These are phyloP conservation scores for Ailuropoda melanoleuca DNA, from an alignment of 2,113 vertebrate species.

Conservation along the genomic window DNA sequence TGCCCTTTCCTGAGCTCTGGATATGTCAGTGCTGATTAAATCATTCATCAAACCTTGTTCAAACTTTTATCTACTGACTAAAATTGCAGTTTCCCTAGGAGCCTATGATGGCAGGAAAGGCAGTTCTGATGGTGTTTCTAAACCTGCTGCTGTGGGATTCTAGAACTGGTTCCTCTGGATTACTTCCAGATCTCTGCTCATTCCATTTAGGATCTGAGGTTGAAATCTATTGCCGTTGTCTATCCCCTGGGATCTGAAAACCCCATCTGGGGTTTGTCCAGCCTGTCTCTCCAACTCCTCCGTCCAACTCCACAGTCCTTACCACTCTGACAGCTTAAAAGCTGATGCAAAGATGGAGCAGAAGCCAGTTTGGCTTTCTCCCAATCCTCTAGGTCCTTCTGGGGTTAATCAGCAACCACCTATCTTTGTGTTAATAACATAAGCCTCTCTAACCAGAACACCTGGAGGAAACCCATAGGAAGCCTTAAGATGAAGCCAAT, in stretches of 20 bases:
- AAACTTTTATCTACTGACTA: constrained; percentile 27
- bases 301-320: constrained; percentile 29
- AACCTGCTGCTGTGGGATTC: constrained; percentile 20
- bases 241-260: constrained; percentile 33
- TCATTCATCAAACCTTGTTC: neutral
- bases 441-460: constrained; percentile 47
- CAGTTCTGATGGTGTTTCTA: neutral
- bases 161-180: constrained; percentile 24
- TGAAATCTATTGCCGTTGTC: constrained; percentile 50
- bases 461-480: constrained; percentile 54
- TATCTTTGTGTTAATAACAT: constrained; percentile 53
- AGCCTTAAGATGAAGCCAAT: constrained; percentile 15
- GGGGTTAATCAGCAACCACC: constrained; percentile 69
- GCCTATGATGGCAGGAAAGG: neutral
- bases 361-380: constrained; percentile 57
- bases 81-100: neutral
- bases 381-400: constrained; percentile 38
- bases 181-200: constrained; percentile 63
- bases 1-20: neutral
- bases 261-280: constrained; percentile 50
- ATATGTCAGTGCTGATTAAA: neutral
- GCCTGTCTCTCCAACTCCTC: constrained; percentile 21
- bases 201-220: constrained; percentile 53
- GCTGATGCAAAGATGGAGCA: constrained; percentile 47
- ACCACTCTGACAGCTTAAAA: constrained; percentile 51